Evolutionary conservation across 2,888 invertebrate genomes (phyloP).

Genomic region (Drosophila peninsularis): DNA sequence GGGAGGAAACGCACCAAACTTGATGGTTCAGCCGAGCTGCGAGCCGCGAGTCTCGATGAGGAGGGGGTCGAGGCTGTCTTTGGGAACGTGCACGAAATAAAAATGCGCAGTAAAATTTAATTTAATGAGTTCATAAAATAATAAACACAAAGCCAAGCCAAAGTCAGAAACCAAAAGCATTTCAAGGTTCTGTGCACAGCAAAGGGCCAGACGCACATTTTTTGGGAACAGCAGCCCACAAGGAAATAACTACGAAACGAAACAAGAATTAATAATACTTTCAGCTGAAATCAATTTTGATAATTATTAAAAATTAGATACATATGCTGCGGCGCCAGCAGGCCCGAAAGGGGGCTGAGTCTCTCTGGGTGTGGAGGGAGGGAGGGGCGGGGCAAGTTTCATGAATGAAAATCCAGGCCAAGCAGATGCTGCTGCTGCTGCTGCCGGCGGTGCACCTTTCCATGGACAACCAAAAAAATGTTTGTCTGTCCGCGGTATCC

Average conservation of each 20-base stretch:
- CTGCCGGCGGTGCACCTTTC: constrained; percentile 40
- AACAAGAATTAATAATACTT: constrained; percentile 22
- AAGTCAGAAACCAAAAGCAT: constrained; percentile 44
- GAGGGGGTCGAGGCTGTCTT: constrained; percentile 41
- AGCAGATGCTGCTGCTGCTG: constrained; percentile 37
- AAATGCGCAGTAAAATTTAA: constrained; percentile 68
- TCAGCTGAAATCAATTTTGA: constrained; percentile 66
- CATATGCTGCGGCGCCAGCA: constrained; percentile 63
- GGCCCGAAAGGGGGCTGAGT: constrained; percentile 6
- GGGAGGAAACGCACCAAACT: constrained; percentile 48
- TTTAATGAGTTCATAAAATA: constrained; percentile 77
- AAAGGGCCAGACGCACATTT: constrained; percentile 40
- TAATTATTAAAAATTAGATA: constrained; percentile 76
- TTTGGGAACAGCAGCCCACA: constrained; percentile 20
- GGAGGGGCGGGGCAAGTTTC: constrained; percentile 32
- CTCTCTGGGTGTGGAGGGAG: constrained; percentile 21
- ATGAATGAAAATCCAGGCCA: constrained; percentile 45
- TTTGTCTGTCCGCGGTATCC: constrained; percentile 38
- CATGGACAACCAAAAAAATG: constrained; percentile 38
- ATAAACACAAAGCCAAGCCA: constrained; percentile 40
- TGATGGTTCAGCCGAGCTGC: constrained; percentile 39
- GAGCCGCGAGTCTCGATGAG: constrained; percentile 17
- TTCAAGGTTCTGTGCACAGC: constrained; percentile 75
- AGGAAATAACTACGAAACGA: constrained; percentile 12
- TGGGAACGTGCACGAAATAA: constrained; percentile 59